Base-by-base conservation (phyloP, 1,140 invertebrate species). In the Calliphora vicina region DNA sequence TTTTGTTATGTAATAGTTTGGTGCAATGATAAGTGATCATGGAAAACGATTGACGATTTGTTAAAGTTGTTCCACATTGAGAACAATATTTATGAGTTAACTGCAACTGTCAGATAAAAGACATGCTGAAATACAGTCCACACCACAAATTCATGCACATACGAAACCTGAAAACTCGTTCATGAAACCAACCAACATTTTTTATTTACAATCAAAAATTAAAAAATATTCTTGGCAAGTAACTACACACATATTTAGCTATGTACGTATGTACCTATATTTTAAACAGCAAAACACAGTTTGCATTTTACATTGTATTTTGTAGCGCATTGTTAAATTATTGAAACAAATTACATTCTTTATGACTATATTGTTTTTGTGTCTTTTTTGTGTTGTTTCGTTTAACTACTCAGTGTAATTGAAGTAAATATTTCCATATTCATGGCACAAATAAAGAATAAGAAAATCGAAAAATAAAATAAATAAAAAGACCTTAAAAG, bases 341-440 rank as follows among this genome's bases (percentile, higher is more conserved):
- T 67, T 67, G n/a, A 67, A 67, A 67, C 61, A 67, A 67, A 67
- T 67, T 67, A 67, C 61, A 25, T 23, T 67, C 23, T 67, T 67
- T 67, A 67, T 23, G 61, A 67, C 25, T 67, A 67, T 67, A 57
- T 57, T 35, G 35, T 35, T 35, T 10, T 35, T 35, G 10, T 35
- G 10, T 35, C n/a, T 35, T 35, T 8, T 35, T 8, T 35, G 35
- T 35, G 6, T 35, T 35, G n/a, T 50, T 50, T 50, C 45, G 0
- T 50, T 50, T 67, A 67, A 23, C 23, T 4, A 67, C 61, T 67
- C 61, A 67, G 8, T 20, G 61, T 67, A 67, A 67, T 57, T 57
- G 15, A 17, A 57, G n/a, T 57, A n/a, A 67, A 67, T 67, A 67
- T 67, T 67, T 67, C 61, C 61, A 67, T 67, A 67, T 67, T 67